Conservation (phyloP, 2,888 invertebrate genomes). For the Acleris laterana region DNA sequence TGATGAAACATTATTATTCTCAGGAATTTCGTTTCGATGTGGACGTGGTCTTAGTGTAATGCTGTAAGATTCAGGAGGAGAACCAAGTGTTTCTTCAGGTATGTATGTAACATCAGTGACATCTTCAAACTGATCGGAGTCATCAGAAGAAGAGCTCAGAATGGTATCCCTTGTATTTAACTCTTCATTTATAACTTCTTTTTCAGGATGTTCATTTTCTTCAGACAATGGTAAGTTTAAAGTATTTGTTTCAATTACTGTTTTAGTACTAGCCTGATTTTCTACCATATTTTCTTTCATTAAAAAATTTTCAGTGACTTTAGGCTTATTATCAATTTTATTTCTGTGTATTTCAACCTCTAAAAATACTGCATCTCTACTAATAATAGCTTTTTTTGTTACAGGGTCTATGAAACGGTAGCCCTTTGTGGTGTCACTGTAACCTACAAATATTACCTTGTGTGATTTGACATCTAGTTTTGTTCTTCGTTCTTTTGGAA, state of each 20-base stretch:
- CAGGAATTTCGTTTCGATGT: neutral
- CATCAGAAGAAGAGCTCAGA: neutral
- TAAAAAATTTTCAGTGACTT: neutral
- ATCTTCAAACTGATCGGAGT: constrained; percentile 6
- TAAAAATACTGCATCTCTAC: constrained; percentile 7
- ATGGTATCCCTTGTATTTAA: neutral
- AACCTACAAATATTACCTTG: constrained; percentile 50
- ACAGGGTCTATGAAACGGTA: constrained; percentile 33
- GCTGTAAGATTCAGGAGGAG: neutral
- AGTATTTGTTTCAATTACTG: constrained; percentile 33
- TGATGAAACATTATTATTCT: neutral
- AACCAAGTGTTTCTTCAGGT: neutral
- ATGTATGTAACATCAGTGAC: neutral
- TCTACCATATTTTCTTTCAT: neutral
- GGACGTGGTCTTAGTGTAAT: neutral
- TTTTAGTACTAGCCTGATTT: neutral
- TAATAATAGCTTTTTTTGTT: constrained; percentile 1
- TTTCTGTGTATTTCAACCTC: neutral
- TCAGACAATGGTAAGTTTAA: neutral
- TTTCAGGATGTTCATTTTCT: neutral
- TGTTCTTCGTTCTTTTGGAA: constrained; percentile 51
- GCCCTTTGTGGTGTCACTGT: constrained; percentile 45
- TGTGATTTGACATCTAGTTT: constrained; percentile 53
- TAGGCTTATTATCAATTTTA: neutral
- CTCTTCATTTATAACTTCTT: neutral